A percentile compares a stretch with the other conserved stretches of the same genome.
Evolutionary conservation across 2,888 invertebrate species (phyloP).

Genomic region (Iselma pallidipennis): DNA sequence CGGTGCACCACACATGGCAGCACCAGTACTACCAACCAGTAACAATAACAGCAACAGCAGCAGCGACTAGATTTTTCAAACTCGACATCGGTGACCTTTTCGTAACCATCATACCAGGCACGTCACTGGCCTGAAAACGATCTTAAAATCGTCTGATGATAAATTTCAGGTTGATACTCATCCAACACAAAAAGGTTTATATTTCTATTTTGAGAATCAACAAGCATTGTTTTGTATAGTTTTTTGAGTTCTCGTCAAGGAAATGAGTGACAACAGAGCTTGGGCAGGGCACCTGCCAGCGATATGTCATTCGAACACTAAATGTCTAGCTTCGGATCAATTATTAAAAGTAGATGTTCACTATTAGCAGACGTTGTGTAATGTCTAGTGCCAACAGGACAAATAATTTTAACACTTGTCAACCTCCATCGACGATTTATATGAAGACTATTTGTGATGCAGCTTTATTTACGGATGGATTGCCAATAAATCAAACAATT

Average conservation of each 20-base stretch:
- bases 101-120: not conserved
- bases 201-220: not conserved
- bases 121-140: not conserved
- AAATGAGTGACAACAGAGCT: conserved; percentile 28
- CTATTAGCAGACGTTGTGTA: conserved; percentile 38
- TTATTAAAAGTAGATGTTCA: conserved; percentile 31
- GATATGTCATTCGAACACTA: conserved; percentile 38
- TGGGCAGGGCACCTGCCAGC: conserved; percentile 37
- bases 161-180: not conserved
- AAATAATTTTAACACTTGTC: conserved; percentile 45
- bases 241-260: conserved; percentile 14
- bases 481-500: not conserved
- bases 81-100: not conserved
- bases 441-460: conserved; percentile 6
- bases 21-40: not conserved
- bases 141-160: not conserved
- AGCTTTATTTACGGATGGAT: not conserved
- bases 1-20: conserved; percentile 24
- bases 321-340: conserved; percentile 38
- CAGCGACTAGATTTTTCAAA: not conserved
- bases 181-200: not conserved
- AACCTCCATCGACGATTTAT: conserved; percentile 41
- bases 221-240: not conserved
- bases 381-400: conserved; percentile 36
- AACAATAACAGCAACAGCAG: not conserved